Conservation (phyloP, 2,888 invertebrate genomes). For the Leptinotarsa tumamoca region DNA sequence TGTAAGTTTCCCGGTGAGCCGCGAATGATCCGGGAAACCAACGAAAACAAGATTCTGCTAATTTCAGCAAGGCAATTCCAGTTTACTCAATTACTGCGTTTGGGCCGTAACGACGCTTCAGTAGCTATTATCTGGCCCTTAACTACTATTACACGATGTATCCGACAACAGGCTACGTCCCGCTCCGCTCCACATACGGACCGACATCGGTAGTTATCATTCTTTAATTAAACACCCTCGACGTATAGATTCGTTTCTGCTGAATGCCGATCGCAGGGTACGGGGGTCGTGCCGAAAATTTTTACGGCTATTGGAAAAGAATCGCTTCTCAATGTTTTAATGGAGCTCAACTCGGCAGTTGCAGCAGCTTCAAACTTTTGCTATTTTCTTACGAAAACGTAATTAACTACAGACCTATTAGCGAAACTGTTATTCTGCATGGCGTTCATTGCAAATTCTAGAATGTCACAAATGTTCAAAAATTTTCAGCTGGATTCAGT, state of each 20-base stretch:
- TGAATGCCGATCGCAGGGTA: slow-evolving; percentile 13
- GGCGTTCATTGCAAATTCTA: too few species aligned
- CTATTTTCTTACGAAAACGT: too few species aligned
- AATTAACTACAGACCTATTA: too few species aligned
- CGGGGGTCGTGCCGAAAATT: neutral
- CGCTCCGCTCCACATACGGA: slow-evolving; percentile 48
- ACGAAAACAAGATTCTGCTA: slow-evolving; percentile 54
- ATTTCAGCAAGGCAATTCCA: slow-evolving; percentile 59
- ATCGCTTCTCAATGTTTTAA: neutral
- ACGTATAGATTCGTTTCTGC: slow-evolving; percentile 27
- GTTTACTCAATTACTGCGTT: slow-evolving; percentile 61
- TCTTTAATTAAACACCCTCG: slow-evolving; percentile 48
- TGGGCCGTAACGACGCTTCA: slow-evolving; percentile 58
- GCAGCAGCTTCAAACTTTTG: too few species aligned
- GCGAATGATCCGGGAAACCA: slow-evolving; percentile 5
- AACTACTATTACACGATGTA: slow-evolving; percentile 60
- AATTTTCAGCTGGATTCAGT: too few species aligned
- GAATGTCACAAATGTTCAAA: too few species aligned
- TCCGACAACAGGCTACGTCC: slow-evolving; percentile 53
- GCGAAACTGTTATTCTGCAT: too few species aligned
- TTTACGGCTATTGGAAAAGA: neutral
- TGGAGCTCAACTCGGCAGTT: neutral
- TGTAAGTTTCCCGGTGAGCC: neutral
- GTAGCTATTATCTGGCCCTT: slow-evolving; percentile 62
- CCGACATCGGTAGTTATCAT: slow-evolving; percentile 43